Conservation (phyloP, 2,797 vertebrate genomes). For the Centropyge bicolor region DNA sequence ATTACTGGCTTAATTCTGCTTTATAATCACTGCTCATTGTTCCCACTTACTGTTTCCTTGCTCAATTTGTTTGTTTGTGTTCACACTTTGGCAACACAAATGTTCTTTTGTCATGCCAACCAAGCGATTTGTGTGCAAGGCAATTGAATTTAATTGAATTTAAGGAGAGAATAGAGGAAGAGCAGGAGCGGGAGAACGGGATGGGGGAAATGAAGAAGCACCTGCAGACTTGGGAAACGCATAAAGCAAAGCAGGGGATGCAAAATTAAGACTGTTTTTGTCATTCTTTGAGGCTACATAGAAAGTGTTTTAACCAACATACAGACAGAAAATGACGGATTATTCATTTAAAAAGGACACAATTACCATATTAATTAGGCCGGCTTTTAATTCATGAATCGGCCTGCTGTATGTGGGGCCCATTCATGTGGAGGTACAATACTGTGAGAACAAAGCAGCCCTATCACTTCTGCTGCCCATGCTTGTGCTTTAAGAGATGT, state of each 20-base stretch:
- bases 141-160: conserved; percentile 78
- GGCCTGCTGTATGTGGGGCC: conserved; percentile 15
- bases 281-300: conserved; percentile 33
- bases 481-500: conserved; percentile 44
- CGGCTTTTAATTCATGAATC: conserved; percentile 59
- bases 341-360: conserved; percentile 71
- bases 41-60: conserved; percentile 78
- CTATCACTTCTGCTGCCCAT: conserved; percentile 22
- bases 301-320: conserved; percentile 44
- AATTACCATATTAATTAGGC: conserved; percentile 72
- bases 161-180: conserved; percentile 53
- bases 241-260: conserved; percentile 28
- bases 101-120: conserved; percentile 79
- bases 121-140: conserved; percentile 69
- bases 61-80: conserved; percentile 84
- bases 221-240: conserved; percentile 52
- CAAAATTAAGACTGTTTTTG: conserved; percentile 55
- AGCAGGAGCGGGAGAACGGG: conserved; percentile 26
- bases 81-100: conserved; percentile 74
- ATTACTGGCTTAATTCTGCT: conserved; percentile 80
- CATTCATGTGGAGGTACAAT: conserved; percentile 37
- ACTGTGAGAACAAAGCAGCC: conserved; percentile 44
- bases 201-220: conserved; percentile 41
- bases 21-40: conserved; percentile 79
- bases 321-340: conserved; percentile 68